Conservation (phyloP, 2,888 invertebrate species). For the Cylloceria caligata region DNA sequence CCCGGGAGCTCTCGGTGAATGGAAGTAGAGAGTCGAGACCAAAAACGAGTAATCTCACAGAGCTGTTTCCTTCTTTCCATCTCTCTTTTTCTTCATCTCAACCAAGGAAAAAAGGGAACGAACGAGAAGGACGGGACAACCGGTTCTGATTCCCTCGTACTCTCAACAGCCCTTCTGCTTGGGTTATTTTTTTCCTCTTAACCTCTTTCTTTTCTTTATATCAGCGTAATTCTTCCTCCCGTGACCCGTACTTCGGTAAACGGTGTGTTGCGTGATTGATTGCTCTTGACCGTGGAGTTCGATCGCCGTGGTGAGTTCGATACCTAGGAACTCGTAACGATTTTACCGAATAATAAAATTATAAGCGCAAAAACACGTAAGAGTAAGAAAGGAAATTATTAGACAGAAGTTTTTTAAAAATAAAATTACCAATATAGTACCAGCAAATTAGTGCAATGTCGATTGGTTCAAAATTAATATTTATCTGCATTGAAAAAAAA, state of each 20-base stretch:
- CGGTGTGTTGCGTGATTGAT: slow-evolving; percentile 55
- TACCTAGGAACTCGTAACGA: slow-evolving; percentile 15
- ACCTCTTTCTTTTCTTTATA: slow-evolving; percentile 41
- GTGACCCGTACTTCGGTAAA: slow-evolving; percentile 41
- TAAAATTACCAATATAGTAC: too few relatives aligned
- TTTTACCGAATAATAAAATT: slow-evolving; percentile 2
- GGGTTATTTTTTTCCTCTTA: slow-evolving; percentile 23
- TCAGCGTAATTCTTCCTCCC: slow-evolving; percentile 49
- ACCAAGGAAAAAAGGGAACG: slow-evolving; percentile 69
- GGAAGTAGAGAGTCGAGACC: slow-evolving; percentile 61
- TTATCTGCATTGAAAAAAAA: not conserved
- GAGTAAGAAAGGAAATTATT: too few relatives aligned
- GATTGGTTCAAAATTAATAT: too few relatives aligned
- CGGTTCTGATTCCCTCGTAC: slow-evolving; percentile 63
- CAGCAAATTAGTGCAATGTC: too few relatives aligned
- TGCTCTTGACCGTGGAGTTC: slow-evolving; percentile 12
- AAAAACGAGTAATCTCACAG: slow-evolving; percentile 48
- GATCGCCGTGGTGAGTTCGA: not conserved
- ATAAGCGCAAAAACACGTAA: too few relatives aligned
- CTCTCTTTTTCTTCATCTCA: slow-evolving; percentile 39
- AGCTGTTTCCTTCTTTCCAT: slow-evolving; percentile 33
- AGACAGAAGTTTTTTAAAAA: too few relatives aligned
- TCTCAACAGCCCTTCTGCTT: slow-evolving; percentile 43
- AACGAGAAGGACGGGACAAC: slow-evolving; percentile 64
- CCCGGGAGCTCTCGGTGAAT: slow-evolving; percentile 63